A percentile compares a stretch with the other conserved stretches of the same genome.
Evolutionary conservation across 1,140 invertebrate genomes (phyloP).

Genomic region (Drosophila eugracilis): DNA sequence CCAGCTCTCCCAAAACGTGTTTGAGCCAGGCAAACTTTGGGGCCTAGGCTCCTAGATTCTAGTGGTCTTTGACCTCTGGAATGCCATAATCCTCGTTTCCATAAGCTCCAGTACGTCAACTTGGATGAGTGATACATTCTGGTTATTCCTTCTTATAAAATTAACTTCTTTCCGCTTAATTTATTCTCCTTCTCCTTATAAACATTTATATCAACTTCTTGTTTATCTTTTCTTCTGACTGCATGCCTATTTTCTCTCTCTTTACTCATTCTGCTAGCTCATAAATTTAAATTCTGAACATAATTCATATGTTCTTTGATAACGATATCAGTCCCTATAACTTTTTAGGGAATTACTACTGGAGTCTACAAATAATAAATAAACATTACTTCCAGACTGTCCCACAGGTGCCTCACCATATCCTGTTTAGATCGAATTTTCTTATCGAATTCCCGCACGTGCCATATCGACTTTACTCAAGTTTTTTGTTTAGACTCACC

Average conservation of each 20-base stretch:
- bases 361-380: not conserved
- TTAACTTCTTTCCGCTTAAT: too few species aligned
- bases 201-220: too few species aligned
- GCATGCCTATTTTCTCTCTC: not conserved
- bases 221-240: too few species aligned
- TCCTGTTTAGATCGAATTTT: slow-evolving; percentile 5
- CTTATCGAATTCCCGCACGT: slow-evolving; percentile 12
- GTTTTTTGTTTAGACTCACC: not conserved
- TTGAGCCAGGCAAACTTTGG: slow-evolving; percentile 26
- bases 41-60: not conserved
- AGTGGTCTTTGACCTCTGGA: slow-evolving; percentile 31
- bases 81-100: not conserved
- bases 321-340: slow-evolving; percentile 1
- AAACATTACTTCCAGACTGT: not conserved
- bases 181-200: too few species aligned
- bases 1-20: slow-evolving; percentile 21
- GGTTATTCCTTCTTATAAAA: too few species aligned
- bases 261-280: not conserved
- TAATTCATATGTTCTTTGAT: not conserved
- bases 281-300: not conserved
- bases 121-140: too few species aligned
- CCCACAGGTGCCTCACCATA: slow-evolving; percentile 6
- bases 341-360: not conserved
- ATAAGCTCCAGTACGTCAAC: not conserved
- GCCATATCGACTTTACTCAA: slow-evolving; percentile 1